Percentiles rank a stretch among this genome's conserved stretches.
Conservation (phyloP, 1,140 invertebrate genomes). For the Drosophila kepulauana region DNA sequence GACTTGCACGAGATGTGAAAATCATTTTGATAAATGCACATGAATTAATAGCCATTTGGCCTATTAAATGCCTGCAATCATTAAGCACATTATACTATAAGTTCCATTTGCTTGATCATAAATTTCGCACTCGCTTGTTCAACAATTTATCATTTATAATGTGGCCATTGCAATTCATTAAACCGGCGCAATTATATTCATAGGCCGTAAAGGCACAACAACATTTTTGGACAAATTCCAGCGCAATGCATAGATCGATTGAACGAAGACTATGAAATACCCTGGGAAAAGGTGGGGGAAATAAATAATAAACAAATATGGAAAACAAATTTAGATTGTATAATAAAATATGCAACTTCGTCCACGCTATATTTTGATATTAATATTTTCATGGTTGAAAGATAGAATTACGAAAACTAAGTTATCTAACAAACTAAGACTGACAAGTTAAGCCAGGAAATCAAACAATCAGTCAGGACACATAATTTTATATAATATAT, state of each 20-base stretch:
- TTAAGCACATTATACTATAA: conserved; percentile 35
- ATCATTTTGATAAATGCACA: conserved; percentile 30
- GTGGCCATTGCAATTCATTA: conserved; percentile 59
- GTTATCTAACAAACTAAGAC: too few relatives aligned
- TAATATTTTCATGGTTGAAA: too few relatives aligned
- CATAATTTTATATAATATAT: too few relatives aligned
- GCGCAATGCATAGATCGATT: not conserved
- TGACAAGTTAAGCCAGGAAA: too few relatives aligned
- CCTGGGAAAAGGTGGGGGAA: not conserved
- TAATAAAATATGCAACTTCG: not conserved
- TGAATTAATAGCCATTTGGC: conserved; percentile 31
- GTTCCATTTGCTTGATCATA: conserved; percentile 28
- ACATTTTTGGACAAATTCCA: conserved; percentile 64
- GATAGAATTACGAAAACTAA: too few relatives aligned
- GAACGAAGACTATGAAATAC: not conserved
- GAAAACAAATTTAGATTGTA: not conserved
- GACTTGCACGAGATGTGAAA: not conserved
- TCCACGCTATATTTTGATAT: too few relatives aligned
- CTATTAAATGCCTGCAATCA: conserved; percentile 48
- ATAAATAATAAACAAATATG: not conserved
- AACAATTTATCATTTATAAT: conserved; percentile 58
- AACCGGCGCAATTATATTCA: conserved; percentile 42
- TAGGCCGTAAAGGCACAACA: conserved; percentile 39
- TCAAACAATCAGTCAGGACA: too few relatives aligned
- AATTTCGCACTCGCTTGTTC: conserved; percentile 41